Evolutionary conservation across 2,888 invertebrate genomes (phyloP), one percentile per base, ranked within the genome.

Genomic region (Pollenia angustigena): DNA sequence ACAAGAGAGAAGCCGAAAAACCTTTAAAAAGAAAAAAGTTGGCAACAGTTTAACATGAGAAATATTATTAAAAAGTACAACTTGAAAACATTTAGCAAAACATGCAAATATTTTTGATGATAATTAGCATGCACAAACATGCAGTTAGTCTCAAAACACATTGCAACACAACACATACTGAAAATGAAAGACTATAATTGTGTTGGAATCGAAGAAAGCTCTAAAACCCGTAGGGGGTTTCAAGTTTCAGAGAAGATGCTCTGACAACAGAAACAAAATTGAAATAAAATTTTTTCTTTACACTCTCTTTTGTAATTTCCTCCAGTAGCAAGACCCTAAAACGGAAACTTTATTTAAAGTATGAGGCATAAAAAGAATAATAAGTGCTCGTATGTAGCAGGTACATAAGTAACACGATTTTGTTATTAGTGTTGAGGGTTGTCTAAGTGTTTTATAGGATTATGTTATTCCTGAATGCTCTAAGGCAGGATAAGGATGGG

Each of bases 381-480:
- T 6, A 32, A 32, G 32, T 44, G 2, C 16, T 18, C 23, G 50
- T 50, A 50, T 68, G 48, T 16, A 18, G 23, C n/a, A n/a, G 32
- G 40, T 69, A 14, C 40, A 16, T 60, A 16, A 60, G 62, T n/a
- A 80, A 80, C 71, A 80, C 16, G 54, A 54, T 54, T 54, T 72
- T 32, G 9, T 64, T 80, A 62, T 80, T 80, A 80, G 52, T 62
- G 71, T 14, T 71, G 46, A 54, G 80, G 62, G 71, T 12, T 62
- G 50, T 54, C 14, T 62, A 80, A 71, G 62, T 46, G 32, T 11
- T 71, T 80, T 50, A 32, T 32, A 54, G 68, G 10, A 48, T 54
- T 54, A 16, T 64, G 52, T 54, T 18, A 12, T 32, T 64, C 10
- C 32, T 62, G 60, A 50, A 18, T 62, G 23, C 16, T 62, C 62